Percentiles rank a stretch among this genome's conserved stretches.
Conservation (phyloP, 92 coral and sea anemone species). For the Chrysogorgia sp. region DNA sequence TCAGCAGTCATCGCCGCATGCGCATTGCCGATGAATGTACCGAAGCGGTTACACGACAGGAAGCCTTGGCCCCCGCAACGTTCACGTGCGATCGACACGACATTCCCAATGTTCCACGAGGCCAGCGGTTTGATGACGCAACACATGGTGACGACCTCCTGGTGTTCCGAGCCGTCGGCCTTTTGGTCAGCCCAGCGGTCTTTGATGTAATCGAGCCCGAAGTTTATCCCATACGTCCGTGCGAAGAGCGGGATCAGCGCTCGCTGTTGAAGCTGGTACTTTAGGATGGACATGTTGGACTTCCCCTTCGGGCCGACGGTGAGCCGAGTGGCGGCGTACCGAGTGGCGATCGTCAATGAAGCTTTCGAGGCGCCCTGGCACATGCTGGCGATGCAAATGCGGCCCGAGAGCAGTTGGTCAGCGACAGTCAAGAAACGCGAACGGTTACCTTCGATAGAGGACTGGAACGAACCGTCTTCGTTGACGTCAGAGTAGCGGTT, state of each 20-base stretch:
- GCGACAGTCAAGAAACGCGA: conserved; percentile 81
- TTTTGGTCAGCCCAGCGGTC: conserved; percentile 84
- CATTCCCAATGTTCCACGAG: conserved; percentile 80
- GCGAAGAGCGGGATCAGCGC: conserved; percentile 78
- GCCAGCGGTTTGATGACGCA: conserved; percentile 81
- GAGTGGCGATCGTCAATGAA: conserved; percentile 70
- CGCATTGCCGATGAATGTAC: conserved; percentile 74
- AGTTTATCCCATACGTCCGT: conserved; percentile 70
- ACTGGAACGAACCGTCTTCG: conserved; percentile 76
- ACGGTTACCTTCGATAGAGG: conserved; percentile 68
- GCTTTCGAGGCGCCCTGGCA: conserved; percentile 82
- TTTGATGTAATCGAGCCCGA: conserved; percentile 70
- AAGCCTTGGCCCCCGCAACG: conserved; percentile 89
- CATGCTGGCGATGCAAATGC: conserved; percentile 82
- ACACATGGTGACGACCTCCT: conserved; percentile 80
- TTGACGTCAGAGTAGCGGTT: conserved; percentile 77
- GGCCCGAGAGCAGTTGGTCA: conserved; percentile 76
- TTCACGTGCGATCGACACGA: conserved; percentile 75
- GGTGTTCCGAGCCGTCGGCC: conserved; percentile 79
- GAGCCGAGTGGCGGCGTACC: conserved; percentile 83
- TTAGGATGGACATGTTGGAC: conserved; percentile 76
- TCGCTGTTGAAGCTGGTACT: conserved; percentile 77
- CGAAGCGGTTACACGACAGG: conserved; percentile 79
- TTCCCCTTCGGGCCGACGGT: conserved; percentile 81
- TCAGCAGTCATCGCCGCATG: conserved; percentile 90